A percentile compares a stretch with the other conserved stretches of the same genome.
Conservation (phyloP, 2,797 vertebrate genomes). For the Onychomys arenicola region DNA sequence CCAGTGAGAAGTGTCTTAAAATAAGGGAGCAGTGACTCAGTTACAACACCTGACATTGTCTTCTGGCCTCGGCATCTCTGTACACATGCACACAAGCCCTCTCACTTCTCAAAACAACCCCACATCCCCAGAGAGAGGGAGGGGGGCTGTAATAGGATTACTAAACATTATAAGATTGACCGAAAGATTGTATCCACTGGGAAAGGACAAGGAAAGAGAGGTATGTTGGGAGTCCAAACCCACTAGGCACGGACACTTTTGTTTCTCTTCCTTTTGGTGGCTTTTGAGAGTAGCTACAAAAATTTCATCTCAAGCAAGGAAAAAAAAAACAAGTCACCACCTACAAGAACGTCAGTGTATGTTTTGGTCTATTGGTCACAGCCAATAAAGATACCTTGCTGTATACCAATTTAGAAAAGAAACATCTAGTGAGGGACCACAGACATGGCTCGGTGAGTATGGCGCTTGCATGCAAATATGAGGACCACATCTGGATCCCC, state of each 20-base stretch:
- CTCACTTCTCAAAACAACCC: neutral
- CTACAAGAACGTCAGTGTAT: conserved; percentile 73
- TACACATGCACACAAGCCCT: neutral
- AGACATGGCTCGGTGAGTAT: neutral
- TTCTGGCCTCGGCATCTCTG: neutral
- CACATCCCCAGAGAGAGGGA: too few species aligned
- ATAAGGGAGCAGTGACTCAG: neutral
- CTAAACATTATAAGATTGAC: conserved; percentile 42
- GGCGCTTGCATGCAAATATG: neutral
- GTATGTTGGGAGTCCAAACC: neutral
- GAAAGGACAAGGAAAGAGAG: conserved; percentile 34
- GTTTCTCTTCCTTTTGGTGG: neutral
- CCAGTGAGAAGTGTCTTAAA: neutral
- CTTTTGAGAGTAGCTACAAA: conserved; percentile 58
- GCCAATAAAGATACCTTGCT: conserved; percentile 81
- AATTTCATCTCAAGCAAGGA: conserved; percentile 76
- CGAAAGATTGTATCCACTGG: neutral
- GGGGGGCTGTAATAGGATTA: neutral
- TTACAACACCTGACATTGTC: neutral
- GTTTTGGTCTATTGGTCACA: conserved; percentile 75
- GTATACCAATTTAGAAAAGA: conserved; percentile 81
- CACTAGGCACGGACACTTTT: neutral
- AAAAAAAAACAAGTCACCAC: conserved; percentile 66
- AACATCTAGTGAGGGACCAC: conserved; percentile 48
- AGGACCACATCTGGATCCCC: neutral